Conservation (phyloP, 2,113 vertebrate genomes). For the Equus quagga region DNA sequence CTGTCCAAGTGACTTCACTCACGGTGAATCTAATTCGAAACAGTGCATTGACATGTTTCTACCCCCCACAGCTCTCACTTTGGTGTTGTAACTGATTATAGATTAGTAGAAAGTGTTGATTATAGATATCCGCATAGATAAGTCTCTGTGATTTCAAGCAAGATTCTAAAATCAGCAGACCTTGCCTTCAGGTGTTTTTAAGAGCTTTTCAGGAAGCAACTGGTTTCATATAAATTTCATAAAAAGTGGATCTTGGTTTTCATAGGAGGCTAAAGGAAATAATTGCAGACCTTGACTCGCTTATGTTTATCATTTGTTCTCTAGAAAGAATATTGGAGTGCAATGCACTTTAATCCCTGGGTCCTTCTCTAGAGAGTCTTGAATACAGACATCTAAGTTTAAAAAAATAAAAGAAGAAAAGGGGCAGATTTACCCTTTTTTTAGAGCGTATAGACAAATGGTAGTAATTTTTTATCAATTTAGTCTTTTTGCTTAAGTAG, state of each 20-base stretch:
- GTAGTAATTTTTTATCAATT: neutral
- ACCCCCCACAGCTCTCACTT: neutral
- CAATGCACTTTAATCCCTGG: neutral
- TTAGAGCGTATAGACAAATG: neutral
- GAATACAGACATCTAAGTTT: neutral
- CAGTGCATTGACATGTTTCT: no score
- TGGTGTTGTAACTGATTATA: neutral
- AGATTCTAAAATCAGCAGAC: neutral
- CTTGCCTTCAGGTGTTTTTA: neutral
- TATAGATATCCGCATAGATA: neutral
- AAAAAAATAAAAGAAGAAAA: neutral
- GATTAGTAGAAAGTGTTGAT: neutral
- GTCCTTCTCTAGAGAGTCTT: neutral
- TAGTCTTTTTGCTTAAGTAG: neutral
- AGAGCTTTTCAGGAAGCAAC: neutral
- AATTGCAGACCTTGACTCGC: neutral
- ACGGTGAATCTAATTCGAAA: neutral
- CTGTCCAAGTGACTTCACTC: constrained; percentile 15
- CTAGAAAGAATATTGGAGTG: neutral
- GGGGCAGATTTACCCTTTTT: neutral
- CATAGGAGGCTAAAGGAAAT: neutral
- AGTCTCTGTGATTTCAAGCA: neutral
- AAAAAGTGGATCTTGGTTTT: neutral
- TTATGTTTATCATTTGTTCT: neutral
- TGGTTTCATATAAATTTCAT: neutral